phyloP scores from a whole-genome alignment of 1,140 invertebrate species.

The Tigriopus japonicus region DNA sequence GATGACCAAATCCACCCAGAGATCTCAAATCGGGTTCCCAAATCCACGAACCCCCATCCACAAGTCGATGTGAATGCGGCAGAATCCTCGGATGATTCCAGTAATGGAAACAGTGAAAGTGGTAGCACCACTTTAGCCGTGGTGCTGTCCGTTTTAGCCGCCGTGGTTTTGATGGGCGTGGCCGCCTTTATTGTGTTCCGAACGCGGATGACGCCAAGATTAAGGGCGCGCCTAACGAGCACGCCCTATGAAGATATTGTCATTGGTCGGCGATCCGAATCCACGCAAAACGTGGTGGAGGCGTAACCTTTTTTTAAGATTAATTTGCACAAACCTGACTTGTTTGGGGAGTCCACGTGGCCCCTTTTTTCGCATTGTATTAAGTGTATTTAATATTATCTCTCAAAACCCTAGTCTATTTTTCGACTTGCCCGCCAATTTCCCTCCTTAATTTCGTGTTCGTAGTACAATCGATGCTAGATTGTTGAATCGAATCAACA shows the following conservation, averaged over 20 bases:
- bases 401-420: no score
- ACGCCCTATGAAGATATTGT: constrained; percentile 8
- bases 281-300: no score
- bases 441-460: no score
- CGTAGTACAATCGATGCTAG: no score
- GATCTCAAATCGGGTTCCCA: neutral
- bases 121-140: neutral
- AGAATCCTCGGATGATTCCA: neutral
- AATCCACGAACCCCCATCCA: neutral
- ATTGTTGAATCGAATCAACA: no score
- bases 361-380: no score
- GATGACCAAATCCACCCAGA: neutral
- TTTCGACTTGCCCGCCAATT: no score
- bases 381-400: no score
- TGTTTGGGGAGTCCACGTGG: no score
- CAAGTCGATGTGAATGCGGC: neutral
- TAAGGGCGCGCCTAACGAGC: neutral
- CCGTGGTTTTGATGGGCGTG: neutral
- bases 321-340: no score
- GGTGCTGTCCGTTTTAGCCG: neutral
- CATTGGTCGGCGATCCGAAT: neutral
- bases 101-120: neutral
- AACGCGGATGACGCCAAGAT: neutral
- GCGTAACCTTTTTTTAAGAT: no score
- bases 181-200: neutral